Conservation (phyloP, 2,113 vertebrate genomes). For the Calcarius ornatus region DNA sequence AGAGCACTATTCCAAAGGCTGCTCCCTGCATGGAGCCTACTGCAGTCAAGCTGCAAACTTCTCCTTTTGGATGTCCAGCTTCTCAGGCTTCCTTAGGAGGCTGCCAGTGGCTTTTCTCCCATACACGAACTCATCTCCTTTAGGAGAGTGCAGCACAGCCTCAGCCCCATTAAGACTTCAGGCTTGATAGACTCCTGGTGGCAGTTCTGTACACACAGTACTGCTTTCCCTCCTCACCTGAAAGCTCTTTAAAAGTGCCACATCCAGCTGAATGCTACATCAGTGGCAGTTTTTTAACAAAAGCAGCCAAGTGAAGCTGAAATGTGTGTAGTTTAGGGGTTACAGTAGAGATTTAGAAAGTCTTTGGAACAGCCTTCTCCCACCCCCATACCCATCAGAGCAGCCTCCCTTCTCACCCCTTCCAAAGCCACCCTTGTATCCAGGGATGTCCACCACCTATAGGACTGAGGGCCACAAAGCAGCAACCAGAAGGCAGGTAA, state of each 20-base stretch:
- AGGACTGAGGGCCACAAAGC: not conserved
- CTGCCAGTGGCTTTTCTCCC: not conserved
- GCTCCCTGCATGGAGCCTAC: not conserved
- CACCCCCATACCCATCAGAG: accelerated
- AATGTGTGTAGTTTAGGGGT: accelerated
- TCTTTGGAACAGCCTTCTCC: not conserved
- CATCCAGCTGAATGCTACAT: not conserved
- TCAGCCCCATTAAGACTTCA: not conserved
- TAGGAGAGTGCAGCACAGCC: not conserved
- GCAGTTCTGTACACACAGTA: not conserved
- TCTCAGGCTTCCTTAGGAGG: not conserved
- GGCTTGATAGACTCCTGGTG: not conserved
- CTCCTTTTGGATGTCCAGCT: not conserved
- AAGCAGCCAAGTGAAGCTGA: not conserved
- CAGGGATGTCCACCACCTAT: not conserved
- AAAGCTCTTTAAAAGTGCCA: not conserved
- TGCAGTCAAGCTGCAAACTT: not conserved
- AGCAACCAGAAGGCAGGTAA: not conserved
- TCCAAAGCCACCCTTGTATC: not conserved
- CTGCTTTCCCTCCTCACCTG: not conserved
- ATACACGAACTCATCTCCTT: not conserved
- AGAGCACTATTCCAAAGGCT: accelerated
- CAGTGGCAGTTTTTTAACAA: not conserved
- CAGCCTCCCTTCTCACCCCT: not conserved
- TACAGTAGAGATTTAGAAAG: not conserved